Evolutionary conservation across 2,888 invertebrate species (phyloP).

Genomic region (Epinotia brunnichana): DNA sequence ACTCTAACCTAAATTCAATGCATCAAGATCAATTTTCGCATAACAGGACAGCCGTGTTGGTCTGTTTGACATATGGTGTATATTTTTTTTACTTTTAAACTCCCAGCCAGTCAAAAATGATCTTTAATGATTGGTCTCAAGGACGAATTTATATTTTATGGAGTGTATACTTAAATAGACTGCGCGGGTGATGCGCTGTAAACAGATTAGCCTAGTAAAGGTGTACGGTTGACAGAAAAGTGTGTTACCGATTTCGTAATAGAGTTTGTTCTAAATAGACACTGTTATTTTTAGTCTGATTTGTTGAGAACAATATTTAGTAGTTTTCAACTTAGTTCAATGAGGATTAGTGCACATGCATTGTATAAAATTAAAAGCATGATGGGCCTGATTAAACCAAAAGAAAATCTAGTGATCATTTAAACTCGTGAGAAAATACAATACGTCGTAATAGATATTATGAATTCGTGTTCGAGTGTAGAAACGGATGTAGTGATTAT

Average conservation of each 20-base stretch:
- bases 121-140: neutral
- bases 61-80: constrained; percentile 22
- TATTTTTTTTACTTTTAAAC: constrained; percentile 10
- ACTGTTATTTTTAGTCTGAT: neutral
- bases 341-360: too few relatives aligned
- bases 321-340: neutral
- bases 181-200: constrained; percentile 61
- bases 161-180: constrained; percentile 53
- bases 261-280: neutral
- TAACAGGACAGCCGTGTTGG: constrained; percentile 4
- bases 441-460: neutral
- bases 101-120: neutral
- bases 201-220: constrained; percentile 72
- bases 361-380: too few relatives aligned
- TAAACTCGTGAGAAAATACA: too few relatives aligned
- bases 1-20: neutral
- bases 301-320: neutral
- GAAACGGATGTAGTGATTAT: neutral
- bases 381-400: too few relatives aligned
- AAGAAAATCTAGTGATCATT: too few relatives aligned
- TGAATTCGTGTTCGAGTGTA: neutral
- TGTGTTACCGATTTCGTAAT: constrained; percentile 6
- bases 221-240: constrained; percentile 56
- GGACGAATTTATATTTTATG: constrained; percentile 1
- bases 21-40: constrained; percentile 2